Evolutionary conservation across 2,797 vertebrate genomes (phyloP).

Genomic region (Arremon brunneinucha): DNA sequence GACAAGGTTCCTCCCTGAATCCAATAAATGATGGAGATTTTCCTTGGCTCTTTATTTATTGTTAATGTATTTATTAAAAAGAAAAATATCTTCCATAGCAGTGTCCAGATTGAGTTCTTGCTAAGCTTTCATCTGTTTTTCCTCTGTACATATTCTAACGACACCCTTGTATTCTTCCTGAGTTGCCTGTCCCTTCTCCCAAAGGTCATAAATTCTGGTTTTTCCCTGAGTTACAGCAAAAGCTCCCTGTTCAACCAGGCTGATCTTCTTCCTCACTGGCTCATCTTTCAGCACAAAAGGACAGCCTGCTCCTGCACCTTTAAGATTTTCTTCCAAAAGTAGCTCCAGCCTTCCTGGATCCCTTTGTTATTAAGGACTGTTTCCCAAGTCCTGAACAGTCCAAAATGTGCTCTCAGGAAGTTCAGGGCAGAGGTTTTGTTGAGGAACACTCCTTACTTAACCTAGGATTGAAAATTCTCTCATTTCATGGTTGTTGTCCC

Average conservation of each 20-base stretch:
- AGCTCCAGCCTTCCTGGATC: not conserved
- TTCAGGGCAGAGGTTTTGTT: not conserved
- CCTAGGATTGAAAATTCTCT: not conserved
- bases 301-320: fast-evolving
- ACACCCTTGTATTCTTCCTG: not conserved
- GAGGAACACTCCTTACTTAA: not conserved
- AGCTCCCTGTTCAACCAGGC: not conserved
- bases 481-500: not conserved
- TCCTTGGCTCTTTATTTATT: not conserved
- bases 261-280: not conserved
- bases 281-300: not conserved
- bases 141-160: fast-evolving
- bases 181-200: not conserved
- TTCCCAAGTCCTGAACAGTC: not conserved
- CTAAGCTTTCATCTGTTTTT: not conserved
- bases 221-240: not conserved
- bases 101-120: not conserved
- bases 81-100: too few relatives aligned
- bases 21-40: not conserved
- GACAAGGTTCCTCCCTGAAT: not conserved
- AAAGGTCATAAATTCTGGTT: not conserved
- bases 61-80: not conserved
- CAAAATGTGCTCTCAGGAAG: not conserved
- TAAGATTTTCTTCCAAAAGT: not conserved
- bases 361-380: not conserved